These are phyloP conservation scores for Halcyon senegalensis DNA, from an alignment of 2,113 vertebrate species.

Conservation along the genomic window DNA sequence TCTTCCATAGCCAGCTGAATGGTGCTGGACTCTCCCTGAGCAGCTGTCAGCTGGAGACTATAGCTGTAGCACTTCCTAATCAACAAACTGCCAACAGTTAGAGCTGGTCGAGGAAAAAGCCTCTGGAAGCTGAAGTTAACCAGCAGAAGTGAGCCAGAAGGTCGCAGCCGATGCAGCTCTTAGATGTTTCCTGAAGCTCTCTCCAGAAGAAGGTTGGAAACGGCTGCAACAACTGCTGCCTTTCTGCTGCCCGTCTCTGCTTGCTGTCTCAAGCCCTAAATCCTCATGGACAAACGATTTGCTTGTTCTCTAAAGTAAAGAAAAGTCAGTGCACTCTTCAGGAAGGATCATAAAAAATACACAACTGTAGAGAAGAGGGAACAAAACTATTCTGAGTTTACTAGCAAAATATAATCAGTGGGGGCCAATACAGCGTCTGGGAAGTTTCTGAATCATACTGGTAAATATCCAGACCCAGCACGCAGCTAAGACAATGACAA, in stretches of 20 bases:
- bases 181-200: neutral
- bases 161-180: neutral
- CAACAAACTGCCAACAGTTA: neutral
- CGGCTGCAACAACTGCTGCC: neutral
- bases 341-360: neutral
- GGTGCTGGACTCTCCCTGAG: neutral
- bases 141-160: neutral
- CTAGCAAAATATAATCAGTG: neutral
- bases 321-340: neutral
- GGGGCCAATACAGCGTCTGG: neutral
- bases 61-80: neutral
- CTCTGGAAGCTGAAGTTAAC: neutral
- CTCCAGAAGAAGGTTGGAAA: neutral
- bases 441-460: neutral
- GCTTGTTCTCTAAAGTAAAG: neutral
- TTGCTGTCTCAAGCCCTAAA: neutral
- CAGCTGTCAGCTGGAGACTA: neutral
- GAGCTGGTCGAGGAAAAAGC: neutral
- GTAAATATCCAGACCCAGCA: neutral
- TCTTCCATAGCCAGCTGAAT: neutral
- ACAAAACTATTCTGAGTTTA: neutral
- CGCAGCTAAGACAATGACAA: neutral
- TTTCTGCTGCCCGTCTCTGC: neutral
- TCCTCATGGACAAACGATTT: neutral
- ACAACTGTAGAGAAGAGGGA: neutral